These are phyloP conservation scores for Coendou prehensilis DNA, from an alignment of 2,797 vertebrate genomes.

Conservation along the genomic window DNA sequence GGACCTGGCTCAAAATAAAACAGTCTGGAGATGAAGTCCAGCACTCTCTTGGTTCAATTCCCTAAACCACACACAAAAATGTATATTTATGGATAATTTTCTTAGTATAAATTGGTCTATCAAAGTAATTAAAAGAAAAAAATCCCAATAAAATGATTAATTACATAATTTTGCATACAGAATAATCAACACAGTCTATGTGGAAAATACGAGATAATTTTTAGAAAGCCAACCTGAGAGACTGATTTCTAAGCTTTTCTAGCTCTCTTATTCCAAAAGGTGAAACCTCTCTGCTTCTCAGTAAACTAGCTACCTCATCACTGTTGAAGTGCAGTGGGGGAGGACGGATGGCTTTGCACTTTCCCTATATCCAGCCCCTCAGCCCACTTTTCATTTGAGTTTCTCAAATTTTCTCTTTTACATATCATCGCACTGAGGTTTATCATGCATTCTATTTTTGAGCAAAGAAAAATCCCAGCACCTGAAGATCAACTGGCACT, in stretches of 20 bases:
- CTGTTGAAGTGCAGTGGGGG: background rate
- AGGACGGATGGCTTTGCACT: accelerated
- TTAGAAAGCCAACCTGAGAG: background rate
- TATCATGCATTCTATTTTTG: background rate
- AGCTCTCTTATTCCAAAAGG: background rate
- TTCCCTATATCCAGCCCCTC: background rate
- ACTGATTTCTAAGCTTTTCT: background rate
- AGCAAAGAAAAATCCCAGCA: background rate
- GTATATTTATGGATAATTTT: background rate
- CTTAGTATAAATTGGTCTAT: background rate
- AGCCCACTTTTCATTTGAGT: background rate
- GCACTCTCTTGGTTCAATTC: no score
- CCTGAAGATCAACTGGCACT: background rate
- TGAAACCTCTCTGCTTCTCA: background rate
- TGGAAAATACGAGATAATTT: slow-evolving; percentile 21
- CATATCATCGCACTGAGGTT: background rate
- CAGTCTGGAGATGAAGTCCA: no score
- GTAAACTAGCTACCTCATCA: background rate
- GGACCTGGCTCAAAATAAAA: no score
- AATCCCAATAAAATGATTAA: background rate
- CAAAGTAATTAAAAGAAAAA: background rate
- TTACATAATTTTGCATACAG: background rate
- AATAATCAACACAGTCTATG: background rate
- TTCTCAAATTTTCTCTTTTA: background rate
- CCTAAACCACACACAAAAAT: background rate